Percentiles rank a stretch among this genome's conserved stretches.
Evolutionary conservation across 2,888 invertebrate species (phyloP).

Genomic region (Drosophila parthenogenetica): DNA sequence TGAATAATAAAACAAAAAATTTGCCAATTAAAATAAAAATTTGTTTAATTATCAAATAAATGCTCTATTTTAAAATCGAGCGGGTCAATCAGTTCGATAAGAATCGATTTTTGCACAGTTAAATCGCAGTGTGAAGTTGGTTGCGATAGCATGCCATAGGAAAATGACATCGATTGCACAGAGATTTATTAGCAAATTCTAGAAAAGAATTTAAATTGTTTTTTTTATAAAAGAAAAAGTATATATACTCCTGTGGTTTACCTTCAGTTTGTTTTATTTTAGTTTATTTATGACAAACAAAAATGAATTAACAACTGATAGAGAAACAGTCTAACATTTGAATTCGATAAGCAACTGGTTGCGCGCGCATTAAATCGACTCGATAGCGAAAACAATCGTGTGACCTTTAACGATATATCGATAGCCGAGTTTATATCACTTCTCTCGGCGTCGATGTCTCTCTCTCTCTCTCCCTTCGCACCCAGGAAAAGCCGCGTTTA

Average conservation of each 20-base stretch:
- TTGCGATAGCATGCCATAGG: too few relatives aligned
- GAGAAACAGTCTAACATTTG: too few relatives aligned
- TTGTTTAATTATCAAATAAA: not conserved
- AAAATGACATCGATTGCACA: too few relatives aligned
- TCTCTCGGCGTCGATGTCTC: slow-evolving; percentile 42
- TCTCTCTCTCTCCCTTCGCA: too few relatives aligned
- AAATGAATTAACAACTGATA: too few relatives aligned
- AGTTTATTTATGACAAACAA: too few relatives aligned
- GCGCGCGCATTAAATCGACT: not conserved
- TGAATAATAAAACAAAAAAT: slow-evolving; percentile 48
- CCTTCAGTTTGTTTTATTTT: too few relatives aligned
- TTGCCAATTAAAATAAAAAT: slow-evolving; percentile 47
- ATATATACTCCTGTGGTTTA: too few relatives aligned
- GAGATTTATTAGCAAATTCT: too few relatives aligned
- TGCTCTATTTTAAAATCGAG: not conserved
- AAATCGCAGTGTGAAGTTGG: too few relatives aligned
- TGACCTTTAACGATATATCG: slow-evolving; percentile 23
- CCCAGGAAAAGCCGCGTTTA: slow-evolving; percentile 24
- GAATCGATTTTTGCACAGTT: not conserved
- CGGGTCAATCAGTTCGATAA: not conserved
- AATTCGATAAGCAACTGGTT: not conserved
- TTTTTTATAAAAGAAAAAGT: too few relatives aligned
- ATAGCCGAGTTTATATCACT: slow-evolving; percentile 31
- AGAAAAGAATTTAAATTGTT: too few relatives aligned
- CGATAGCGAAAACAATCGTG: not conserved